A percentile compares a stretch with the other conserved stretches of the same genome.
Conservation (phyloP, 2,888 invertebrate species). For the Lasioglossum vierecki region DNA sequence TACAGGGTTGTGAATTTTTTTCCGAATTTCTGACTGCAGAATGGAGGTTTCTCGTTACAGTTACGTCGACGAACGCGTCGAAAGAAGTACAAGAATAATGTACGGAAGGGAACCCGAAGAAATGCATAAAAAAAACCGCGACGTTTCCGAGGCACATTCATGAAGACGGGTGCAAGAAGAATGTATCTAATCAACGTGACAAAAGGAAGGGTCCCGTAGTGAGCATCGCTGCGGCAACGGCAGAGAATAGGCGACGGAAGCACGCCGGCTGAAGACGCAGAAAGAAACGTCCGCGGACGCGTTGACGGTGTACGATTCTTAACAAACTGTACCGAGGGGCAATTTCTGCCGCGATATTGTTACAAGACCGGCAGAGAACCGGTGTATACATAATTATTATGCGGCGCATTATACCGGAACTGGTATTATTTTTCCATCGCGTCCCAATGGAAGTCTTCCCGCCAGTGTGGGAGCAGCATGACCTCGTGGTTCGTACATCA, state of each 20-base stretch:
- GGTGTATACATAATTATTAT: constrained; percentile 61
- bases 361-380: constrained; percentile 54
- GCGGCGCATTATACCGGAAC: constrained; percentile 62
- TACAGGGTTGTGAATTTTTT: background rate
- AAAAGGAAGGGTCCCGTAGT: constrained; percentile 36
- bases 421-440: constrained; percentile 60
- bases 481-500: constrained; percentile 54
- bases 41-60: background rate
- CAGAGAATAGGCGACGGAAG: constrained; percentile 47
- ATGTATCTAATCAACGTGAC: constrained; percentile 57
- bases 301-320: constrained; percentile 27
- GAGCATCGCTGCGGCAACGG: constrained; percentile 32
- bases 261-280: constrained; percentile 33
- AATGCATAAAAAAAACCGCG: background rate
- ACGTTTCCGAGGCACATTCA: background rate
- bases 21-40: background rate
- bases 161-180: constrained; percentile 42
- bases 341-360: constrained; percentile 54
- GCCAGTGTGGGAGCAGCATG: constrained; percentile 66
- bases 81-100: background rate
- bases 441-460: constrained; percentile 47
- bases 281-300: constrained; percentile 33
- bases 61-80: background rate
- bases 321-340: constrained; percentile 39
- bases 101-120: background rate